Base-by-base conservation (phyloP, 1,140 invertebrate genomes). In the Drosophila ogumai region DNA sequence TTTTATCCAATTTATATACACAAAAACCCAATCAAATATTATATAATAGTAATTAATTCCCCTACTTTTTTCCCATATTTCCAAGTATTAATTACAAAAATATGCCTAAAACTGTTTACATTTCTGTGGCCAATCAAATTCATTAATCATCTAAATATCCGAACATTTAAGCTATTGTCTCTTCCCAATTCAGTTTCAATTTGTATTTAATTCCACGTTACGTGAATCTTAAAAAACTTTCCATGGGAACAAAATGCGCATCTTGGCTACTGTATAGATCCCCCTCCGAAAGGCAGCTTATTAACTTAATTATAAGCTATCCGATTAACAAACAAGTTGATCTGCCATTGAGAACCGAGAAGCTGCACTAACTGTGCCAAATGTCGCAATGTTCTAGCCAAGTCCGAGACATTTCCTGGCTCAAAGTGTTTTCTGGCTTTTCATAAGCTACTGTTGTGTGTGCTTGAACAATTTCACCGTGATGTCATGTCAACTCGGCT, bases 291-390 rank as follows among this genome's bases (percentile, higher is more conserved):
- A 58, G 64, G 36, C 61, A 72, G 63, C 67, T 60, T 72, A 86
- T 88, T 86, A 88, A 49, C 71, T 82, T 88, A 79, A 82, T 76
- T 88, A 88, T 79, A 86, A 79, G 75, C 50, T 55, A 46, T 82
- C 69, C 32, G 74, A 76, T 82, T 82, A 76, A 76, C 81, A 79
- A 72, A 79, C 66, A 79, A 54, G 65, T 65, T 72, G 57, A 54
- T 77, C 44, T 69, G 31, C 65, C 75, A 47, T 52, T 78, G 64
- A 49, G 34, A 74, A 13, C 46, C 19, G 52, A 69, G 31, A 52
- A 13, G 50, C 17, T 64, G 57, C 65, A 78, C 41, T 44, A 44
- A 55, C 76, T 67, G 55, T 55, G 59, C 61, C 43, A 75, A 66
- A 40, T 54, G 60, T 75, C 60, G 28, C 50, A 40, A 41, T 57